Conservation (phyloP, 2,797 vertebrate genomes). For the Danio jaintianensis region DNA sequence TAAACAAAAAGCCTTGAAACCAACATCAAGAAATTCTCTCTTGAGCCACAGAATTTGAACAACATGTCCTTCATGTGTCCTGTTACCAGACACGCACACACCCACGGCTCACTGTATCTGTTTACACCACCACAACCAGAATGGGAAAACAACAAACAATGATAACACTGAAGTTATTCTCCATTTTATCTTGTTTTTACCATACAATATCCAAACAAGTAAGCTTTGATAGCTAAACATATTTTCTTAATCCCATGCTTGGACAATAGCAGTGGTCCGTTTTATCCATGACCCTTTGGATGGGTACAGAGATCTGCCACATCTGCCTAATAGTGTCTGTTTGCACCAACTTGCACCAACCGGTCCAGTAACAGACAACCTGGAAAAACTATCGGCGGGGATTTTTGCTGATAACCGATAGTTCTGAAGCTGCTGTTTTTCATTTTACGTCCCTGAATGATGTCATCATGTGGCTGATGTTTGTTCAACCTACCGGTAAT, state of each 20-base stretch:
- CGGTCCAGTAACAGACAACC: too few species aligned
- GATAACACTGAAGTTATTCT: not conserved
- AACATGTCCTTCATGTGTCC: not conserved
- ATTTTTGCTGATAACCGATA: too few species aligned
- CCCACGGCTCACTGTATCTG: not conserved
- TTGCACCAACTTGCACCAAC: too few species aligned
- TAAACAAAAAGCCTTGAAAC: slow-evolving; percentile 24
- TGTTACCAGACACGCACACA: slow-evolving; percentile 6
- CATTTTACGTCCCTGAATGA: too few species aligned
- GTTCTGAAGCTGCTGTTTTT: too few species aligned
- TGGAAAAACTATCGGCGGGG: too few species aligned
- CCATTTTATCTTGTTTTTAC: not conserved
- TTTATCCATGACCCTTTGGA: slow-evolving; percentile 10
- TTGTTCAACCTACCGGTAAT: too few species aligned
- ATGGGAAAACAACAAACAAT: slow-evolving; percentile 13
- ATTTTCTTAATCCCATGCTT: slow-evolving; percentile 12
- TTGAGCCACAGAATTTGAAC: slow-evolving; percentile 9
- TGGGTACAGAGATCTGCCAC: too few species aligned
- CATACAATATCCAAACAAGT: not conserved
- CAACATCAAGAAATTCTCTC: slow-evolving; percentile 9
- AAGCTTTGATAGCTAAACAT: slow-evolving; percentile 4
- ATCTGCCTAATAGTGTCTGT: too few species aligned
- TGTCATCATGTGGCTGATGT: too few species aligned
- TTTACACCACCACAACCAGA: not conserved
- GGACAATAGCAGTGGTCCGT: slow-evolving; percentile 17